Base-by-base conservation (phyloP, 1,140 invertebrate genomes). In the Asobara japonica region DNA sequence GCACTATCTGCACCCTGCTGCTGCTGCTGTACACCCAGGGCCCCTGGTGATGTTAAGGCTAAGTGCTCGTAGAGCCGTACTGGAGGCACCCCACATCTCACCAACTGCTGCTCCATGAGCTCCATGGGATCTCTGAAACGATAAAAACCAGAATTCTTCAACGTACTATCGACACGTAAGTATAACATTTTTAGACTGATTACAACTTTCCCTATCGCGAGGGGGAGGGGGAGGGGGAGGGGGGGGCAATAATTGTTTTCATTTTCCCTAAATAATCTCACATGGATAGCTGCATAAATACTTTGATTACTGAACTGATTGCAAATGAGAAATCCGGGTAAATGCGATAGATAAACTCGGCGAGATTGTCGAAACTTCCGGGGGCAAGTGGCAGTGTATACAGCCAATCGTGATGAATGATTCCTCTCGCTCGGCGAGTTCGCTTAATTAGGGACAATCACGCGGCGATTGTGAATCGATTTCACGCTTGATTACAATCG, bases 61-160 rank as follows among this genome's bases (percentile, higher is more conserved):
- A 88, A 76, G n/a, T 87, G 86, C 38, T 88, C 86, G 80, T 87
- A 88, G 18, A 88, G 64, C 11, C 86, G 76, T 0, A 87, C 84
- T 25, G 86, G 78, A 0, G 86, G 84, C 3, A 88, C 86, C 2
- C 85, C 86, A 72, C 86, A 87, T 11, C 86, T 79, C n/a, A 86
- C 85, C 56, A 88, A 67, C 64, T 88, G 86, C 66, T 88, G 86
- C 65, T 88, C 86, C 86, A 88, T 88, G 41, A 88, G 45, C 18
- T 88, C 86, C 86, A 88, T 87, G 2, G 86, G 86, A 41, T 88
- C 86, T 18, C 86, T 88, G 82, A 0, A 84, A 84, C 16, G 77
- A 18, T 10, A 48, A 56, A n/a, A n/a, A n/a, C n/a, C n/a, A n/a
- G n/a, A n/a, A n/a, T n/a, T n/a, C n/a, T n/a, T n/a, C n/a, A n/a